phyloP scores from a whole-genome alignment of 2,113 vertebrate genomes.

The Cheilinus undulatus region DNA sequence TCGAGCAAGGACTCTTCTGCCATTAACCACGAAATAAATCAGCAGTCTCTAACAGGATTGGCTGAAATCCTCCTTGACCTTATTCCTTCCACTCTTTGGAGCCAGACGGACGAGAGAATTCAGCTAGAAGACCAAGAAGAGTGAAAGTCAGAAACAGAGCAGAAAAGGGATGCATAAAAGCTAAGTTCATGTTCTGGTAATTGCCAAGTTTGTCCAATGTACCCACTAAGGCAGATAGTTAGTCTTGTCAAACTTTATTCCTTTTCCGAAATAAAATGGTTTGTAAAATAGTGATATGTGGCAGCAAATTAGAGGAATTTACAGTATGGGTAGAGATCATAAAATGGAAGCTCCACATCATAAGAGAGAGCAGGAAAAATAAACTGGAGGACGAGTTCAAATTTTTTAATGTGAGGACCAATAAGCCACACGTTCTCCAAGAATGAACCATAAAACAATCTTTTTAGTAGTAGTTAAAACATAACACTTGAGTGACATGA shows the following conservation, averaged over 20 bases:
- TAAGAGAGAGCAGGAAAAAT: too few species aligned
- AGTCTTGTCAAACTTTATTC: not conserved
- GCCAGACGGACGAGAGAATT: slow-evolving; percentile 1
- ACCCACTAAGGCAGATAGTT: not conserved
- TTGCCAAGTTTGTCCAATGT: not conserved
- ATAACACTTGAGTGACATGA: too few species aligned
- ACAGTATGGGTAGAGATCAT: not conserved
- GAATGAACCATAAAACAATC: too few species aligned
- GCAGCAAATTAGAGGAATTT: not conserved
- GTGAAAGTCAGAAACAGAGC: slow-evolving; percentile 24
- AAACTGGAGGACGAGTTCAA: too few species aligned
- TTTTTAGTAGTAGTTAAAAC: too few species aligned
- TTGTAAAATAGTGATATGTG: slow-evolving; percentile 19
- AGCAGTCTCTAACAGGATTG: slow-evolving; percentile 54
- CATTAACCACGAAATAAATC: slow-evolving; percentile 60
- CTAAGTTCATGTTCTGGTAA: not conserved
- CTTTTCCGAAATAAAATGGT: slow-evolving; percentile 25
- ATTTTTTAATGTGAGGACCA: too few species aligned
- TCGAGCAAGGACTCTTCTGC: slow-evolving; percentile 13
- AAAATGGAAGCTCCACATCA: not conserved
- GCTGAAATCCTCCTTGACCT: slow-evolving; percentile 65
- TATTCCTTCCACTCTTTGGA: slow-evolving; percentile 57
- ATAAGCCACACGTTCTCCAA: too few species aligned
- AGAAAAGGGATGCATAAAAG: not conserved
- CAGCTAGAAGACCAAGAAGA: slow-evolving; percentile 13